A percentile compares a stretch with the other conserved stretches of the same genome.
phyloP scores from a whole-genome alignment of 2,797 vertebrate genomes.

The Coreius guichenoti region DNA sequence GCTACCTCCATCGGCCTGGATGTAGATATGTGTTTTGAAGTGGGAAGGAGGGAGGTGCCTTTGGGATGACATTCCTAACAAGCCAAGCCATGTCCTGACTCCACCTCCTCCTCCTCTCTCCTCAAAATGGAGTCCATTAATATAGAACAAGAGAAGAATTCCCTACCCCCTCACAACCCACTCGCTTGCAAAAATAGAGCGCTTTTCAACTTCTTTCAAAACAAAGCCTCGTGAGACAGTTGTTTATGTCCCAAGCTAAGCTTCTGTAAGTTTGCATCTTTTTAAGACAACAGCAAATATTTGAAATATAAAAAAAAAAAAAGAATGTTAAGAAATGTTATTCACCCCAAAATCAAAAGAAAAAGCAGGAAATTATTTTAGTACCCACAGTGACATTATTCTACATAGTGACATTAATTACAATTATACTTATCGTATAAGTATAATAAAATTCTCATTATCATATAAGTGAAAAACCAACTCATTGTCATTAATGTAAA shows the following conservation, averaged over 20 bases:
- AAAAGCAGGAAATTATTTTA: too few species aligned
- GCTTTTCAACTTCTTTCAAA: constrained; percentile 43
- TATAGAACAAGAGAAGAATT: constrained; percentile 62
- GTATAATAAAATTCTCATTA: neutral
- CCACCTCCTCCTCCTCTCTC: constrained; percentile 49
- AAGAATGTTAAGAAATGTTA: neutral
- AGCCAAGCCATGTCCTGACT: constrained; percentile 71
- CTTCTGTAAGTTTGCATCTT: neutral
- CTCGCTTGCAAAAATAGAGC: constrained; percentile 25
- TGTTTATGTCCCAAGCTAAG: constrained; percentile 20
- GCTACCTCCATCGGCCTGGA: constrained; percentile 49
- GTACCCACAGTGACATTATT: neutral
- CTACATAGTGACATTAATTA: neutral
- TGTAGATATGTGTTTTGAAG: constrained; percentile 51
- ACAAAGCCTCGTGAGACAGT: constrained; percentile 27
- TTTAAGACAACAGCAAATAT: neutral
- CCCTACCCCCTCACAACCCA: constrained; percentile 54
- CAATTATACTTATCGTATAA: neutral
- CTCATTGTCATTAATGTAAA: neutral
- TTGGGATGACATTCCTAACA: constrained; percentile 70
- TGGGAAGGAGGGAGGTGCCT: constrained; percentile 42
- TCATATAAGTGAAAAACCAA: neutral
- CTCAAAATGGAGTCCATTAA: constrained; percentile 63
- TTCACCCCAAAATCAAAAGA: neutral
- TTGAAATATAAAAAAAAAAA: neutral